Percentiles rank a stretch among this genome's conserved stretches.
These are phyloP conservation scores for Sarcophaga carnaria DNA, from an alignment of 2,888 invertebrate species.

Conservation along the genomic window DNA sequence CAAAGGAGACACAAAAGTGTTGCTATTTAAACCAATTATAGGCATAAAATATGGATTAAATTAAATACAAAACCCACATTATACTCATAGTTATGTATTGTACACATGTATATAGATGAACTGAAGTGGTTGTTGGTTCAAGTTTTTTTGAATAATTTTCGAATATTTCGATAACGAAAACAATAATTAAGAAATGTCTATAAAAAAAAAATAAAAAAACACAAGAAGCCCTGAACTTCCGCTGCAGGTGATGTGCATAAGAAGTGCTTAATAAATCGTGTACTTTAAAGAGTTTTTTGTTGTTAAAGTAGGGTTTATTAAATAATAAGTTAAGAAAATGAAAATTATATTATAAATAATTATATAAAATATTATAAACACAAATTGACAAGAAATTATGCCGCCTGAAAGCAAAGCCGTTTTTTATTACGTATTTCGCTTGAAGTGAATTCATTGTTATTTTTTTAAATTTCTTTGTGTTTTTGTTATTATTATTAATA, in stretches of 20 bases:
- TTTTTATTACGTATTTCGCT: not conserved
- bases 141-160: not conserved
- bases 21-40: conserved; percentile 60
- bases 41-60: conserved; percentile 29
- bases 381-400: not conserved
- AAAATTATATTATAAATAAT: not conserved
- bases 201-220: not conserved
- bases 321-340: not conserved
- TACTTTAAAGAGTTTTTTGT: not conserved
- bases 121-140: not conserved
- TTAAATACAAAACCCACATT: conserved; percentile 16
- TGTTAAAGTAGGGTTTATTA: not conserved
- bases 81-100: conserved; percentile 15
- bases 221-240: conserved; percentile 7
- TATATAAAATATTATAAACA: not conserved
- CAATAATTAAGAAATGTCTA: not conserved
- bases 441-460: conserved; percentile 4
- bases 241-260: conserved; percentile 37
- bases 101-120: not conserved
- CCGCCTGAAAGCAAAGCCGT: not conserved
- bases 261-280: not conserved
- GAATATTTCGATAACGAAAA: not conserved
- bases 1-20: conserved; percentile 16
- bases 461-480: conserved; percentile 22
- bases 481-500: not conserved